Base-by-base conservation (phyloP, 2,888 invertebrate genomes). In the Calephelis perditalis region DNA sequence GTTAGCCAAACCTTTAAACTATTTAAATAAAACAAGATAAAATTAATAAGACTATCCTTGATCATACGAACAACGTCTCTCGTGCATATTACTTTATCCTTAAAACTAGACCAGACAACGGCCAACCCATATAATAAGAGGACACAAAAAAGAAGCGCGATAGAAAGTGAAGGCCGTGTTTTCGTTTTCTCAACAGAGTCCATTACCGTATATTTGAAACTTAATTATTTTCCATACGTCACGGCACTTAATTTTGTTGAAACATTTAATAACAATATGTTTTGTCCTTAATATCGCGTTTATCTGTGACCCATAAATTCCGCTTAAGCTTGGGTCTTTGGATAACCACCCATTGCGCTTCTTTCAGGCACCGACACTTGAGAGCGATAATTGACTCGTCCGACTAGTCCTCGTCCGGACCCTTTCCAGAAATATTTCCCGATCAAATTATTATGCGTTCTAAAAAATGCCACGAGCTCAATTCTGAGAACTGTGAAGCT, bases 351-450 rank as follows among this genome's bases (percentile, higher is more conserved):
- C 86, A 86, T 83, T 75, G 82, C 74, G 84, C 72, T 74, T 72
- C 73, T 83, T 85, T 84, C 83, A 82, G 83, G 78, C 73, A 70
- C 74, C 75, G 74, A 71, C 75, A 67, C 67, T 68, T 68, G 72
- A 71, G 74, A 76, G 69, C 80, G 85, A 82, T 89, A 89, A 89
- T 90, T 89, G 86, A 88, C 87, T 86, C 83, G 88, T 88, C 77
- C 72, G 77, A 76, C 82, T 74, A 76, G 76, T 77, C 71, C 73
- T 76, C 81, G 84, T 79, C 82, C 84, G 82, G 81, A 86, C 84
- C 86, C 88, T 82, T 86, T 87, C 87, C 85, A 88, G 87, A 88
- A 89, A 89, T 89, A 89, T 89, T 90, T 87, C 87, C 89, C 87
- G 84, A 90, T 89, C 86, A 87, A 89, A 89, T 89, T 88, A 88